Percentiles rank a stretch among this genome's conserved stretches.
phyloP scores from a whole-genome alignment of 37 sponge, comb jelly and placozoan species.

The Amphimedon queenslandica region DNA sequence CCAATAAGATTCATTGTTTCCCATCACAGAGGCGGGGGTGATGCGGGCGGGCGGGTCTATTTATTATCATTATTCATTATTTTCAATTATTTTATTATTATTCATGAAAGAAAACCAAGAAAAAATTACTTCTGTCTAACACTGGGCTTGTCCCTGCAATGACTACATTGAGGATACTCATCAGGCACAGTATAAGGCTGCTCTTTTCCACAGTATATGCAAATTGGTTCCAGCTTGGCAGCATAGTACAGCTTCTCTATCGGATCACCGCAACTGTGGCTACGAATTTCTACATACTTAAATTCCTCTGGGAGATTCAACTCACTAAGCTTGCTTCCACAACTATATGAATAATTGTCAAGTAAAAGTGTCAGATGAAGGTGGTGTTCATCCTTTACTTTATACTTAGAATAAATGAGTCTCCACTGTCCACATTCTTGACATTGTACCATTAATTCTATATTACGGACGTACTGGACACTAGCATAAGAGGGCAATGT shows the following conservation, averaged over 20 bases:
- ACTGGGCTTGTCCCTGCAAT: background rate
- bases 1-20: background rate
- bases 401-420: constrained; percentile 36
- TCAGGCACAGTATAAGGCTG: constrained; percentile 10
- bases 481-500: constrained; percentile 35
- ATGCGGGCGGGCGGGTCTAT: background rate
- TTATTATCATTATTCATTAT: background rate
- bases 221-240: constrained; percentile 41
- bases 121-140: background rate
- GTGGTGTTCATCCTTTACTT: constrained; percentile 5
- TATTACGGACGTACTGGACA: constrained; percentile 40
- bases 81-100: too few relatives aligned
- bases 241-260: constrained; percentile 55
- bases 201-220: constrained; percentile 35
- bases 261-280: constrained; percentile 18
- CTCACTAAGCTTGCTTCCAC: constrained; percentile 26
- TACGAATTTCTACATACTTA: constrained; percentile 5
- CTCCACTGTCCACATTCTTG: constrained; percentile 36
- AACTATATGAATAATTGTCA: constrained; percentile 18
- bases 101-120: background rate
- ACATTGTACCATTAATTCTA: constrained; percentile 34
- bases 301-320: constrained; percentile 2
- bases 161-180: constrained; percentile 17
- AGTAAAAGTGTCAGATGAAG: constrained; percentile 15
- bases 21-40: background rate